These are phyloP conservation scores for Alosa sapidissima DNA, from an alignment of 2,797 vertebrate species.

Conservation along the genomic window DNA sequence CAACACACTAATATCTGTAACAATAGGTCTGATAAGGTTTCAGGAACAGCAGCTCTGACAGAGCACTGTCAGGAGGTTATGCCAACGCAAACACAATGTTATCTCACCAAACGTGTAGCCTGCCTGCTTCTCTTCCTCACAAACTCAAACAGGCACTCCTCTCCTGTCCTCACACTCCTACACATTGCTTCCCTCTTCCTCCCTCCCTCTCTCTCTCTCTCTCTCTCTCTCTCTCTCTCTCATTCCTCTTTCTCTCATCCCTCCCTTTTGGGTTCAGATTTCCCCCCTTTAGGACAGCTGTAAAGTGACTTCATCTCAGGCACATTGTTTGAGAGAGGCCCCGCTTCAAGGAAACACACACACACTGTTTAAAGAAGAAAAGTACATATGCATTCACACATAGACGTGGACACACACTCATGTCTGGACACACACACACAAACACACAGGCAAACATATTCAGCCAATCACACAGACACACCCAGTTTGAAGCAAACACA, in stretches of 20 bases:
- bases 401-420: not conserved
- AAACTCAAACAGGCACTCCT: conserved; percentile 32
- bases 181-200: conserved; percentile 2
- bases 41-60: not conserved
- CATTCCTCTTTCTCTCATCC: conserved; percentile 24
- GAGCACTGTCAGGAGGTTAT: not conserved
- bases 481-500: not conserved
- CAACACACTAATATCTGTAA: conserved; percentile 22
- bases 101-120: conserved; percentile 37
- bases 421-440: not conserved
- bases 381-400: not conserved
- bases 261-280: conserved; percentile 7
- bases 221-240: not conserved
- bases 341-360: not conserved
- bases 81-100: conserved; percentile 37
- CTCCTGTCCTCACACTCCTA: not conserved
- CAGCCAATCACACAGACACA: not conserved
- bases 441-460: not conserved
- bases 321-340: conserved; percentile 16
- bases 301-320: conserved; percentile 13
- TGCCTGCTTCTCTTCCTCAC: conserved; percentile 11
- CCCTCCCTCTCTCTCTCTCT: not conserved
- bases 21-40: conserved; percentile 26
- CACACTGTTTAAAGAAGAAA: not conserved
- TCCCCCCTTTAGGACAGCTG: not conserved